Evolutionary conservation across 2,797 vertebrate species (phyloP).

Genomic region (Otus scops): DNA sequence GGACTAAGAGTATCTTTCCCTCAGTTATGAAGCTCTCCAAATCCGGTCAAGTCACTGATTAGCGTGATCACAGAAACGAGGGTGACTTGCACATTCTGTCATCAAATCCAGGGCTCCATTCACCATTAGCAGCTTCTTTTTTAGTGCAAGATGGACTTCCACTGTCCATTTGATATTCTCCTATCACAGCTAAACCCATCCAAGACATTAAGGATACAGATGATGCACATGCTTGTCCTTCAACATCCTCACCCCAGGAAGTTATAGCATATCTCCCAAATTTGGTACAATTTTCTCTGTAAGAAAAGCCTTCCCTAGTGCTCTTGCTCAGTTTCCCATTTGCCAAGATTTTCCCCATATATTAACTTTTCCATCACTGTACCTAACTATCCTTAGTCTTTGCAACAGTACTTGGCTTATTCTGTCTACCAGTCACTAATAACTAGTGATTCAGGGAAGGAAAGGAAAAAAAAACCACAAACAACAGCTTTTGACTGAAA

Average conservation of each 20-base stretch:
- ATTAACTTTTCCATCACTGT: neutral
- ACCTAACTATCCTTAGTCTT: neutral
- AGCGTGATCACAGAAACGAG: rapidly evolving
- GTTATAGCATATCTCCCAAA: neutral
- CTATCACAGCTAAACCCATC: neutral
- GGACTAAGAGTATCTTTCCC: neutral
- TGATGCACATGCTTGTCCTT: neutral
- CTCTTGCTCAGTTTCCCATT: neutral
- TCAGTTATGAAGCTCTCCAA: neutral
- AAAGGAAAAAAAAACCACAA: too few relatives aligned
- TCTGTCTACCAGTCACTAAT: neutral
- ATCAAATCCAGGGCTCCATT: neutral
- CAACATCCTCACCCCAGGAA: neutral
- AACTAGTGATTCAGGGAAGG: neutral
- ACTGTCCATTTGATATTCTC: neutral
- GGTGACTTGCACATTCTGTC: neutral
- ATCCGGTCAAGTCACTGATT: neutral
- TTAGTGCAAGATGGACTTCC: neutral
- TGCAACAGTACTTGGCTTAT: neutral
- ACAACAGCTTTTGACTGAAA: neutral
- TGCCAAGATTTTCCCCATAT: neutral
- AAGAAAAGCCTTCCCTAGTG: neutral
- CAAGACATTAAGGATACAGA: neutral
- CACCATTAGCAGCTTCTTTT: too few relatives aligned
- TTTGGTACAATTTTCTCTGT: neutral